Evolutionary conservation across 2,113 vertebrate species (phyloP).

Genomic region (Ictidomys tridecemlineatus): DNA sequence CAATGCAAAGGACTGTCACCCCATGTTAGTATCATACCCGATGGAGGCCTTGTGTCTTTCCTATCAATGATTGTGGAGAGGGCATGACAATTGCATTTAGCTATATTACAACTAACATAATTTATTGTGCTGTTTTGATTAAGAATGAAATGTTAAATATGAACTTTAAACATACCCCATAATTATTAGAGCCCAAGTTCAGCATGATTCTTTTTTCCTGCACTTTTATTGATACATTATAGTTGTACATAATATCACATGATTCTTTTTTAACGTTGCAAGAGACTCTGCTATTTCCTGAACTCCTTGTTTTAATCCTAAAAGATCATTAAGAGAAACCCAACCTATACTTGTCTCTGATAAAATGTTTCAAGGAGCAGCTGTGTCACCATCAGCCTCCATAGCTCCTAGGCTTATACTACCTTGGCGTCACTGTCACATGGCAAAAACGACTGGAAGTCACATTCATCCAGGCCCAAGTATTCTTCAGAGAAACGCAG

Average conservation of each 20-base stretch:
- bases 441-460: background rate
- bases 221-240: no score
- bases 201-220: background rate
- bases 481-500: background rate
- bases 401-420: background rate
- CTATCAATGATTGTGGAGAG: background rate
- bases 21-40: background rate
- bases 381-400: background rate
- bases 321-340: constrained; percentile 13
- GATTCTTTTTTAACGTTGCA: background rate
- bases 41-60: background rate
- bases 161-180: background rate
- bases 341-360: background rate
- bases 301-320: background rate
- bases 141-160: constrained; percentile 35
- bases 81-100: background rate
- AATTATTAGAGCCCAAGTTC: background rate
- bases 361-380: background rate
- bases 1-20: background rate
- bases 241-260: background rate
- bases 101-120: no score
- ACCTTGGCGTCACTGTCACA: background rate
- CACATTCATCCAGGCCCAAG: background rate
- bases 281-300: background rate
- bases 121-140: background rate